Base-by-base conservation (phyloP, 2,888 invertebrate species). In the Himalopsyche tibetana region DNA sequence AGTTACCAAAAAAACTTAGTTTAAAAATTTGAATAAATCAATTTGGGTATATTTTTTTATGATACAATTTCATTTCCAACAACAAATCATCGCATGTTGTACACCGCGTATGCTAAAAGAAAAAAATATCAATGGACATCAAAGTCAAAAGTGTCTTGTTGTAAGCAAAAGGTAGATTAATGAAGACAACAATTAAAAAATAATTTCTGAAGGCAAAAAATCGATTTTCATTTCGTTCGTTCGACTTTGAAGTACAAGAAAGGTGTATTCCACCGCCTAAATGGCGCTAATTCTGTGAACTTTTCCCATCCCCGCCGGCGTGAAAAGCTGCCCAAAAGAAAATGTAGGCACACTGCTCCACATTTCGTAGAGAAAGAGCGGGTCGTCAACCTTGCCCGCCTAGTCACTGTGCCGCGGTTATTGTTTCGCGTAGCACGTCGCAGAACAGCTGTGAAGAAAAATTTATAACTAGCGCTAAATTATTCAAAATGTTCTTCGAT, bases 291-390 rank as follows among this genome's bases (percentile, higher is more conserved):
- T 63, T 63, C 28, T 63, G 63, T 63, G 63, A 63, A 63, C 19
- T 63, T 63, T 63, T 63, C 63, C 63, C 63, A 63, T 19, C 63
- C 63, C 63, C 63, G 63, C 28, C 19, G 63, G 63, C 63, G 63
- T 63, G 63, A 63, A 63, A 63, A 63, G 28, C 63, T 28, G 63
- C 63, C 63, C 63, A 63, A 63, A 63, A 63, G 63, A 63, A 63
- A 63, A 63, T 11, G 63, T 63, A 63, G 28, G 63, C 63, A 63
- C 63, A 63, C 19, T 63, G 63, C 63, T 63, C 63, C 63, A 63
- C 63, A 63, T 63, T 63, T 63, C 63, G 28, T 28, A 63, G 63
- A 63, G 63, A 63, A 63, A 63, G 63, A 63, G 63, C 63, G 63
- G 63, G 63, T 63, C 63, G 63, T 63, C 63, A 63, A 63, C 63